These are phyloP conservation scores for Catagonus wagneri DNA, from an alignment of 2,113 vertebrate genomes.

Conservation along the genomic window DNA sequence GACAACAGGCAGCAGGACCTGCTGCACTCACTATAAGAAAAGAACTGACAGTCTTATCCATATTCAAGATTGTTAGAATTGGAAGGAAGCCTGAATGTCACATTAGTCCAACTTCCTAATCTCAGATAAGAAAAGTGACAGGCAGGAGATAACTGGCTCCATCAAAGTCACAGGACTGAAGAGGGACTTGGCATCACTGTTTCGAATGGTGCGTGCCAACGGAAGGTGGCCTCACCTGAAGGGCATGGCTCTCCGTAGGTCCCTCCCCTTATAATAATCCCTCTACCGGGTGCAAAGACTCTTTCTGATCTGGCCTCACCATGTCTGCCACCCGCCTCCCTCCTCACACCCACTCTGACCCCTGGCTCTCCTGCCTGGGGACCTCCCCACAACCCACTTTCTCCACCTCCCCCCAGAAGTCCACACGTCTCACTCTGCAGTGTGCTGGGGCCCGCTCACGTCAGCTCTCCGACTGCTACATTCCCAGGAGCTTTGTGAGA, in stretches of 20 bases:
- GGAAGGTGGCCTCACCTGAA: not conserved
- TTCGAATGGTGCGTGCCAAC: too few species aligned
- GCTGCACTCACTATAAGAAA: not conserved
- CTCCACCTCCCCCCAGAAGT: not conserved
- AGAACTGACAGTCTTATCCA: not conserved
- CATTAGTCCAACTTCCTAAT: not conserved
- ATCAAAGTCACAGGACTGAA: not conserved
- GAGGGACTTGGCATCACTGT: not conserved
- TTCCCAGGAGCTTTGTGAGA: not conserved
- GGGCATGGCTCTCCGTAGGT: not conserved
- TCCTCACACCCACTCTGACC: not conserved
- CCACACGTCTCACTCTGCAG: accelerated
- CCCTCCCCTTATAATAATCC: not conserved
- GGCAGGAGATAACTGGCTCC: not conserved
- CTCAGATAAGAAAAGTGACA: not conserved
- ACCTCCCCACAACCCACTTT: not conserved
- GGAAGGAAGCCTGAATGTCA: not conserved
- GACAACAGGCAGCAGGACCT: not conserved
- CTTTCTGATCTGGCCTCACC: not conserved
- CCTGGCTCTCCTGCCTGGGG: not conserved
- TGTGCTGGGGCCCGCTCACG: accelerated
- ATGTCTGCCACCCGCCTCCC: not conserved
- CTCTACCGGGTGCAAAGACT: not conserved
- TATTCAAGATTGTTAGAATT: not conserved
- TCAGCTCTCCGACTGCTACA: not conserved